These are phyloP conservation scores for Crypturellus tataupa DNA, from an alignment of 2,797 vertebrate genomes.

Conservation along the genomic window DNA sequence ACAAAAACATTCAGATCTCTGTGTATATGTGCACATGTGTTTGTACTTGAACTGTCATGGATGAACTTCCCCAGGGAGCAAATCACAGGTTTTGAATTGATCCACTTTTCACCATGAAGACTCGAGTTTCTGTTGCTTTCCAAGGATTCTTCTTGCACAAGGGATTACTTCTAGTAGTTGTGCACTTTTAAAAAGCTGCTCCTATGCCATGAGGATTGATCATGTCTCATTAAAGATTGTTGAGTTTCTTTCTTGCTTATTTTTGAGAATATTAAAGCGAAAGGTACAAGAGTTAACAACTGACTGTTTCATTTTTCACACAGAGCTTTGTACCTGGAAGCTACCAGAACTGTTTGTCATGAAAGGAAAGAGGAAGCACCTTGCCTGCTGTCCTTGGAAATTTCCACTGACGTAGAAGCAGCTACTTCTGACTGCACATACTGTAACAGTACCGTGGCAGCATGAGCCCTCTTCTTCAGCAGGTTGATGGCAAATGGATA, in stretches of 20 bases:
- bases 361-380: constrained; percentile 32
- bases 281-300: not conserved
- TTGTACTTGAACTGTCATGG: not conserved
- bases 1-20: not conserved
- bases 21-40: not conserved
- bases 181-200: not conserved
- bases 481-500: not conserved
- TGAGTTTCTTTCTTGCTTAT: not conserved
- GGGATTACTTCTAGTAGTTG: not conserved
- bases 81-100: not conserved
- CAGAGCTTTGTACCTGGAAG: not conserved
- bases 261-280: not conserved
- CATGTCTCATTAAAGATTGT: not conserved
- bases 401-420: not conserved
- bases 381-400: constrained; percentile 49
- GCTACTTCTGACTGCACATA: not conserved
- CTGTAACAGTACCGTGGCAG: not conserved
- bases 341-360: not conserved
- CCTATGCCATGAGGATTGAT: not conserved
- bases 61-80: not conserved
- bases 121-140: not conserved
- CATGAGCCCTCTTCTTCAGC: not conserved
- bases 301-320: not conserved
- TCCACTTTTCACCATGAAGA: not conserved
- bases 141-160: not conserved